A percentile compares a stretch with the other conserved stretches of the same genome.
phyloP scores from a whole-genome alignment of 2,113 vertebrate genomes.

The Gallinago jamesoni region DNA sequence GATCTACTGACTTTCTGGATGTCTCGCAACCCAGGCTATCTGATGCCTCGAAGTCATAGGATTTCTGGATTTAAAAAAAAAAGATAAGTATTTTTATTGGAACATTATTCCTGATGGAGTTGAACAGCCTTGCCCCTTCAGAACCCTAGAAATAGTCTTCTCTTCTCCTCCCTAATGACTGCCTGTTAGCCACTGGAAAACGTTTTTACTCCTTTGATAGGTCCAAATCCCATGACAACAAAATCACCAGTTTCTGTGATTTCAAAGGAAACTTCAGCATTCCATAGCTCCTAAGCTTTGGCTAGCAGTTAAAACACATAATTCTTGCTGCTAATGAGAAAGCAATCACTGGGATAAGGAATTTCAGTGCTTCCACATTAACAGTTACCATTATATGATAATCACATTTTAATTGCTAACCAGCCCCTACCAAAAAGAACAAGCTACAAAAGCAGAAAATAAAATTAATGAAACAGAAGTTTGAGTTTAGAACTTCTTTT shows the following conservation, averaged over 20 bases:
- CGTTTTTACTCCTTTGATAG: not conserved
- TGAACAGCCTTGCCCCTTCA: not conserved
- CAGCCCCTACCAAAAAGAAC: not conserved
- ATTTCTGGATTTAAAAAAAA: not conserved
- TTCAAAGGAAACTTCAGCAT: not conserved
- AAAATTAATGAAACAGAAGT: slow-evolving; percentile 30
- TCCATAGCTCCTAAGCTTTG: not conserved
- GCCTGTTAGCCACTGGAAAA: not conserved
- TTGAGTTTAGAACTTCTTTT: not conserved
- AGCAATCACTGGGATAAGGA: slow-evolving; percentile 31
- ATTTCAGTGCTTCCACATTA: slow-evolving; percentile 21
- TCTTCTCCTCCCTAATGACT: not conserved
- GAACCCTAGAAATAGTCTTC: not conserved
- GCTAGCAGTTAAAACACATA: not conserved
- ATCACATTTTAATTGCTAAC: slow-evolving; percentile 57
- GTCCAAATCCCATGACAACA: not conserved
- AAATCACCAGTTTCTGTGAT: not conserved
- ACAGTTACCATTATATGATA: slow-evolving; percentile 38
- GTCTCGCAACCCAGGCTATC: not conserved
- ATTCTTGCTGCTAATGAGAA: slow-evolving; percentile 20
- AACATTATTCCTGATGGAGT: not conserved
- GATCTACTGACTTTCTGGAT: not conserved
- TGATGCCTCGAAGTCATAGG: not conserved
- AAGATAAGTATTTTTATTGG: not conserved
- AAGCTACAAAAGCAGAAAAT: slow-evolving; percentile 32